Evolutionary conservation across 2,797 vertebrate species (phyloP).

Genomic region (Mormyrus hasselquistii): DNA sequence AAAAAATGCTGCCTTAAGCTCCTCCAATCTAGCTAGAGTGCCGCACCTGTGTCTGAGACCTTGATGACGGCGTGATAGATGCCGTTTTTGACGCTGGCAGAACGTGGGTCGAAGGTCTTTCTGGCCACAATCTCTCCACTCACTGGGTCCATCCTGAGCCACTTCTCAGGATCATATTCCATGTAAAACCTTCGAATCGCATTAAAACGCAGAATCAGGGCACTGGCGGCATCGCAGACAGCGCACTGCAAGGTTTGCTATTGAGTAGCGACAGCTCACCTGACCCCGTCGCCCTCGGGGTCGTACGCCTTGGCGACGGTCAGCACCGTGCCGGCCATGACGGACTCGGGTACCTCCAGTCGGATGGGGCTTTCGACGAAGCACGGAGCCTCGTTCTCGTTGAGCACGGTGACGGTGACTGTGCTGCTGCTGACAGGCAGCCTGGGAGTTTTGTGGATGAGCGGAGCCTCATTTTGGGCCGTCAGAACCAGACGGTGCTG

Average conservation of each 20-base stretch:
- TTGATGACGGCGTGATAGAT: constrained; percentile 74
- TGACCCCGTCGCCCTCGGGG: constrained; percentile 76
- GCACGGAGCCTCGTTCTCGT: constrained; percentile 78
- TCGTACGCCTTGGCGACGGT: constrained; percentile 70
- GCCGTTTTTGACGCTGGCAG: constrained; percentile 67
- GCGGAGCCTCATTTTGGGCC: constrained; percentile 67
- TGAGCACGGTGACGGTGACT: constrained; percentile 65
- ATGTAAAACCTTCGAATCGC: constrained; percentile 67
- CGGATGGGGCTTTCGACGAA: constrained; percentile 74
- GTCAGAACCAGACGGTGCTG: constrained; percentile 60
- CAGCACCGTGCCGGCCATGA: constrained; percentile 66
- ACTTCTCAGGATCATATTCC: constrained; percentile 73
- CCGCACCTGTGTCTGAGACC: constrained; percentile 74
- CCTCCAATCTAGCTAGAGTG: neutral
- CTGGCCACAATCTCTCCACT: constrained; percentile 67
- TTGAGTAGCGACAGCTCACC: constrained; percentile 48
- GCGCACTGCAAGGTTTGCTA: neutral
- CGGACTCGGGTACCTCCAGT: constrained; percentile 72
- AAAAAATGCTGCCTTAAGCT: neutral
- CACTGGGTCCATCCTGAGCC: constrained; percentile 70
- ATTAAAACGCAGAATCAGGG: neutral
- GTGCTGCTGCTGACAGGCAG: constrained; percentile 59
- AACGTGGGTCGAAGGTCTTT: constrained; percentile 67
- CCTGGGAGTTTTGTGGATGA: constrained; percentile 57
- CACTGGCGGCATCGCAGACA: neutral